Conservation (phyloP, 2,888 invertebrate species). For the Scelioninae gen. 1 region DNA sequence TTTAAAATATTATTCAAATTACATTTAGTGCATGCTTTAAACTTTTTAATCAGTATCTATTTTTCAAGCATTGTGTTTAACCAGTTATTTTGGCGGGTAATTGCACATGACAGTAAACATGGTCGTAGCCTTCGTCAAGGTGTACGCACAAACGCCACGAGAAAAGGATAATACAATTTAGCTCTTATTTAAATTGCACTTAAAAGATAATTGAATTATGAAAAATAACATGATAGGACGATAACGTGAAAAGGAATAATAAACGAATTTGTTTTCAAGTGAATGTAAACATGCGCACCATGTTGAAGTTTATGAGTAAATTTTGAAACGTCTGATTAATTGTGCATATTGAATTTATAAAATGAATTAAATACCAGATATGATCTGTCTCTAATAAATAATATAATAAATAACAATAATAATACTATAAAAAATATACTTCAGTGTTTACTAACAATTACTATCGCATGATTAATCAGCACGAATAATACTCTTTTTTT, state of each 20-base stretch:
- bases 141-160: conserved; percentile 15
- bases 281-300: background rate
- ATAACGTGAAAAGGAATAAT: background rate
- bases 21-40: conserved; percentile 22
- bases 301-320: background rate
- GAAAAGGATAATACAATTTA: conserved; percentile 1
- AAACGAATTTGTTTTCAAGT: conserved; percentile 24
- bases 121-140: conserved; percentile 38
- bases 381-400: too few relatives aligned
- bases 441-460: too few relatives aligned
- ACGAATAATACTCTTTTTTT: too few relatives aligned
- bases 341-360: too few relatives aligned
- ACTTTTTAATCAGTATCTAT: conserved; percentile 46
- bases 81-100: conserved; percentile 45
- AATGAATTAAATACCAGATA: too few relatives aligned
- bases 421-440: too few relatives aligned
- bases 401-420: too few relatives aligned
- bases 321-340: too few relatives aligned
- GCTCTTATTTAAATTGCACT: conserved; percentile 29
- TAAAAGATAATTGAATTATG: conserved; percentile 39
- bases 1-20: conserved; percentile 46
- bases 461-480: too few relatives aligned
- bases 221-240: conserved; percentile 35
- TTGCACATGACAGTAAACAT: conserved; percentile 50
- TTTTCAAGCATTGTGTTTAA: conserved; percentile 26